Percentiles rank a stretch among this genome's conserved stretches.
These are phyloP conservation scores for Nothocercus nigrocapillus DNA, from an alignment of 2,113 vertebrate species.

Conservation along the genomic window DNA sequence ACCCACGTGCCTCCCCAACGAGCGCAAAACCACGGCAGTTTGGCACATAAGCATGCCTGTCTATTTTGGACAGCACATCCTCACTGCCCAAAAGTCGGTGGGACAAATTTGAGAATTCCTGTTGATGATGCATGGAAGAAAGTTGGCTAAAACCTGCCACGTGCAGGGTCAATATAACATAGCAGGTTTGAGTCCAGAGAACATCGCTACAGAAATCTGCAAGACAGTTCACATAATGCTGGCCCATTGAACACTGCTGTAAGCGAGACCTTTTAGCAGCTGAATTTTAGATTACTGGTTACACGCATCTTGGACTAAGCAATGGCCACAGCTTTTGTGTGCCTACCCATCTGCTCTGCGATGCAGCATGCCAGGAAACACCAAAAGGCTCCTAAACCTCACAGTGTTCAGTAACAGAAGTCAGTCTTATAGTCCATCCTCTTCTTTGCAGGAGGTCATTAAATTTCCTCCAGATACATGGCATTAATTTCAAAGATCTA, in stretches of 20 bases:
- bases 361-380: background rate
- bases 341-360: background rate
- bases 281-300: background rate
- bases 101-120: background rate
- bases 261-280: background rate
- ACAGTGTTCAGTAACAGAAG: background rate
- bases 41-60: background rate
- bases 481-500: background rate
- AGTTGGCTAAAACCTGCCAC: background rate
- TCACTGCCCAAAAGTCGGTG: background rate
- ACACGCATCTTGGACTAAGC: background rate
- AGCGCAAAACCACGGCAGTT: background rate
- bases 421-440: background rate
- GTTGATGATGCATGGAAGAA: background rate
- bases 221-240: background rate
- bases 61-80: background rate
- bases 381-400: background rate
- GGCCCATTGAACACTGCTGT: background rate
- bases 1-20: background rate
- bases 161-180: background rate
- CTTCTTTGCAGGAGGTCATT: background rate
- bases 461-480: background rate
- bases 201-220: background rate
- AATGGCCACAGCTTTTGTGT: background rate
- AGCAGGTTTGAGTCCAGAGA: background rate